Base-by-base conservation (phyloP, 2,888 invertebrate species). In the Agrochola lychnidis region DNA sequence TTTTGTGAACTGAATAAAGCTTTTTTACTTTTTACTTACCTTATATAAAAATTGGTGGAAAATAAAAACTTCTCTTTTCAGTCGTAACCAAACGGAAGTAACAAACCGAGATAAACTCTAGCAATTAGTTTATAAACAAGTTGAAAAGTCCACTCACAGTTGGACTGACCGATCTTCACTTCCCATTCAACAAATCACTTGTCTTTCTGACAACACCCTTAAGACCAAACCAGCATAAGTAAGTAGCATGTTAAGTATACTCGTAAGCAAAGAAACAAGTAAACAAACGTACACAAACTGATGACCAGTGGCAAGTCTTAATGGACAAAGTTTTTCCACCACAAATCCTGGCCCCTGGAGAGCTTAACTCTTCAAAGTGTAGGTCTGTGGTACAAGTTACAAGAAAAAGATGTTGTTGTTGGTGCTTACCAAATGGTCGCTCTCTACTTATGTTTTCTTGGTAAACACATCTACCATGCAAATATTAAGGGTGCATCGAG, bases 291-390 rank as follows among this genome's bases (percentile, higher is more conserved):
- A 76, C 83, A 78, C 76, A 73, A 86, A 87, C 89, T 89, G 93
- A 93, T 93, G 93, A 81, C 91, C 92, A 89, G 84, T 86, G 78
- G 70, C n/a, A 59, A 83, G 87, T 90, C 92, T 91, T 95, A 95
- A 95, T 95, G 94, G 94, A 90, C 90, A 92, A 95, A 95, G 94
- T 95, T 95, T 94, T 93, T 93, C 90, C 84, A 83, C 92, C 93
- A 93, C 94, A 94, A 95, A 94, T 94, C 94, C 93, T 89, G 61
- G 69, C 86, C 89, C 91, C 86, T 87, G 75, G 78, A 90, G 87
- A 90, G 86, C 77, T 73, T 87, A 87, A 85, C 82, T 87, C 89
- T 81, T 89, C 87, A 89, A 87, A 88, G 89, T 85, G 75, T 56
- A 67, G 42, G 78, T 77, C 64, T 79, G 79, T 88, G 89, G 89